Percentiles rank a stretch among this genome's conserved stretches.
Evolutionary conservation across 2,797 vertebrate genomes (phyloP).

Genomic region (Chloroceryle inda): DNA sequence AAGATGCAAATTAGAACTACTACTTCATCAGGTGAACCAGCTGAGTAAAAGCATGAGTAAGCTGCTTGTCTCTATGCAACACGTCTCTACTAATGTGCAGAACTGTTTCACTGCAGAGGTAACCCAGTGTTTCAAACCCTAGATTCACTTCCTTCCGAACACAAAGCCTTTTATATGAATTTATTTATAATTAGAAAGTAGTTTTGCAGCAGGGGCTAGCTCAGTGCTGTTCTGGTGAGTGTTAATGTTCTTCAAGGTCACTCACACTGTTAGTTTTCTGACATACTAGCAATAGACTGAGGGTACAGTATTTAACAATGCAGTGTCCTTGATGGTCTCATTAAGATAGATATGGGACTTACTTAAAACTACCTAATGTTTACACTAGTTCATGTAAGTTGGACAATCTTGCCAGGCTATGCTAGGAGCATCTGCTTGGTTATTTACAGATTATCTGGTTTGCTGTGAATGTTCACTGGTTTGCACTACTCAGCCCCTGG

Average conservation of each 20-base stretch:
- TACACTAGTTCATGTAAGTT: not conserved
- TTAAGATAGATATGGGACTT: not conserved
- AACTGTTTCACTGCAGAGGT: not conserved
- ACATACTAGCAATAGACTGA: not conserved
- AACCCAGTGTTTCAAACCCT: not conserved
- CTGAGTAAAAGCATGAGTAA: not conserved
- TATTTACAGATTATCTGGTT: not conserved
- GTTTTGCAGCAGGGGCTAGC: not conserved
- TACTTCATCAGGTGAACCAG: not conserved
- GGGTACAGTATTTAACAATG: not conserved
- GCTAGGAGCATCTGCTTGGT: not conserved
- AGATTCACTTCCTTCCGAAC: not conserved
- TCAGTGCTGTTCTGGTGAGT: not conserved
- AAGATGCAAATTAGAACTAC: not conserved
- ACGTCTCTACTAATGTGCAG: not conserved
- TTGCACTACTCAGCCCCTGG: not conserved
- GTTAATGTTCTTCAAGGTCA: not conserved
- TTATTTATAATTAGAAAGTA: not conserved
- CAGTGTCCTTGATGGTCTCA: not conserved
- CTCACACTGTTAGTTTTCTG: not conserved
- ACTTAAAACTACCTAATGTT: not conserved
- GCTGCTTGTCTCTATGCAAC: not conserved
- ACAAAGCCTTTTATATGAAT: not conserved
- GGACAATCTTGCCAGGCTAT: not conserved
- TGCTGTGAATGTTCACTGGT: not conserved